A percentile compares a stretch with the other conserved stretches of the same genome.
These are phyloP conservation scores for Drosophila melanocephala DNA, from an alignment of 2,888 invertebrate genomes.

Conservation along the genomic window DNA sequence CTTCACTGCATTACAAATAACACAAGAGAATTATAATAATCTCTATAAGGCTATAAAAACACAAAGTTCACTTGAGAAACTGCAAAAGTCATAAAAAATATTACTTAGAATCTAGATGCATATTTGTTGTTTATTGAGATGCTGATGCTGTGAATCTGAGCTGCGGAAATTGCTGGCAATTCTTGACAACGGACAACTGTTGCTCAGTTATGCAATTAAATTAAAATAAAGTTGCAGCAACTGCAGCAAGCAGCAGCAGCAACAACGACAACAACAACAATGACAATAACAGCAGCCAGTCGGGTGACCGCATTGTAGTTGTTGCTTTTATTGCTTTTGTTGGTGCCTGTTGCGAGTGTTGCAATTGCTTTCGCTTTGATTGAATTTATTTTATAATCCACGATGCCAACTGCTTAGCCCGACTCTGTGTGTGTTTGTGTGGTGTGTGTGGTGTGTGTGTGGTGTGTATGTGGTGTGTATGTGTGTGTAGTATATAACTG, in stretches of 20 bases:
- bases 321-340: constrained; percentile 21
- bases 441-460: constrained; percentile 9
- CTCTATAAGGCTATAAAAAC: neutral
- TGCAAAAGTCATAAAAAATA: constrained; percentile 4
- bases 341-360: constrained; percentile 63
- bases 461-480: constrained; percentile 4
- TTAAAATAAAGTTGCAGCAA: constrained; percentile 67
- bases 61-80: constrained; percentile 4
- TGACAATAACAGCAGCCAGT: constrained; percentile 51
- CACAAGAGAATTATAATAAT: neutral
- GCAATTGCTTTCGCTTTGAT: constrained; percentile 80
- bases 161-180: constrained; percentile 71
- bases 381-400: constrained; percentile 80
- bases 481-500: constrained; percentile 33
- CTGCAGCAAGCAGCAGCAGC: constrained; percentile 14
- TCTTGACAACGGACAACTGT: constrained; percentile 75
- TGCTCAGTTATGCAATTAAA: constrained; percentile 75
- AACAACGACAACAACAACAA: constrained; percentile 39
- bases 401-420: constrained; percentile 67
- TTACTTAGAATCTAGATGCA: constrained; percentile 12
- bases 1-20: neutral
- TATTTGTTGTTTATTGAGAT: constrained; percentile 6
- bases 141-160: constrained; percentile 11
- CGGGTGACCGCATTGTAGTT: constrained; percentile 61
- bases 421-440: constrained; percentile 10